phyloP scores from a whole-genome alignment of 2,113 vertebrate genomes.

The Pelmatolapia mariae region DNA sequence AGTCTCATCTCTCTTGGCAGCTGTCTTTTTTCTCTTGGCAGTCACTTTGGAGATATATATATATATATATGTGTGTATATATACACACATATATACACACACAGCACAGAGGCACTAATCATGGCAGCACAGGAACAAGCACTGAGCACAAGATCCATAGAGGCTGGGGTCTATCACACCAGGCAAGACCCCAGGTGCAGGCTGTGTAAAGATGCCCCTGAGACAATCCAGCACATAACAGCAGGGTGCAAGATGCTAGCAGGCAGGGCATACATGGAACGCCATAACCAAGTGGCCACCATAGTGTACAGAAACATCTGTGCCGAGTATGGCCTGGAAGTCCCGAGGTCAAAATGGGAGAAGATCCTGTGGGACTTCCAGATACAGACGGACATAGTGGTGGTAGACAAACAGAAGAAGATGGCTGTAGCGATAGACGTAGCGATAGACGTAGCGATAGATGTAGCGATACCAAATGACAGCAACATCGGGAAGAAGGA shows the following conservation, averaged over 20 bases:
- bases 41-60: background rate
- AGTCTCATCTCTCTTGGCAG: background rate
- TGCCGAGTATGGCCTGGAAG: rapidly evolving
- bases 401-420: background rate
- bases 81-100: background rate
- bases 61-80: rapidly evolving
- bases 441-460: rapidly evolving
- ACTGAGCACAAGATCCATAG: background rate
- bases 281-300: rapidly evolving
- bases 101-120: background rate
- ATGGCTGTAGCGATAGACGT: background rate
- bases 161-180: background rate
- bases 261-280: rapidly evolving
- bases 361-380: background rate
- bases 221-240: background rate
- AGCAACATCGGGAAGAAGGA: background rate
- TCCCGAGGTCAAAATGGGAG: rapidly evolving
- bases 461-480: background rate
- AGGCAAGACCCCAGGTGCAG: rapidly evolving
- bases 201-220: rapidly evolving
- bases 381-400: background rate
- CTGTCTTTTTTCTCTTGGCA: background rate
- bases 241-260: background rate
- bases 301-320: background rate
- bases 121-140: background rate